A percentile compares a stretch with the other conserved stretches of the same genome.
Evolutionary conservation across 35 echinoderm and acorn worm species (phyloP).

Genomic region (Ophioderma brevispina): DNA sequence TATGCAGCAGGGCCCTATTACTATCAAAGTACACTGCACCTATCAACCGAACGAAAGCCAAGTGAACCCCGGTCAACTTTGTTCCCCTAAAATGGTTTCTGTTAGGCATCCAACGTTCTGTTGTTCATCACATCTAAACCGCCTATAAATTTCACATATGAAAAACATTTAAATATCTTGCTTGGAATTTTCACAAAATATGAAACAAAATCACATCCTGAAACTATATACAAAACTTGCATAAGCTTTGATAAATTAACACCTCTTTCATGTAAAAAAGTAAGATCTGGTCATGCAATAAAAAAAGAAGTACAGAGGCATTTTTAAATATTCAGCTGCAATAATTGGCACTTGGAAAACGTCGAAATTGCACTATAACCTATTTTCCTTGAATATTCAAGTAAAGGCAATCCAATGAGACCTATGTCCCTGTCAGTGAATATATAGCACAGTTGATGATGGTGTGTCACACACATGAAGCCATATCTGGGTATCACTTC

Average conservation of each 20-base stretch:
- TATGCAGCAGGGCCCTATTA: constrained; percentile 24
- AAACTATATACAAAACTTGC: background rate
- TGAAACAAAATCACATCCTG: background rate
- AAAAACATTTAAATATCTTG: background rate
- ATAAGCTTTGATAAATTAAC: background rate
- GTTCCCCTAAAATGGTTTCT: constrained; percentile 15
- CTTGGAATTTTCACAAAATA: background rate
- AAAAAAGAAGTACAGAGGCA: too few species aligned
- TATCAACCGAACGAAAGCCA: constrained; percentile 17
- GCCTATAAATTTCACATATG: background rate
- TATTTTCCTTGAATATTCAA: background rate
- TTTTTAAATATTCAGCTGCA: background rate
- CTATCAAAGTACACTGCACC: constrained; percentile 11
- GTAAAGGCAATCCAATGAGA: constrained; percentile 24
- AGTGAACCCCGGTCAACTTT: constrained; percentile 15
- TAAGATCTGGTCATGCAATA: background rate
- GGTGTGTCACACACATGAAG: constrained; percentile 36
- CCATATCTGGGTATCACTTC: constrained; percentile 65
- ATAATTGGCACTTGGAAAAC: background rate
- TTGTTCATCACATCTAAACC: background rate
- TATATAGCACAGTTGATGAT: constrained; percentile 30
- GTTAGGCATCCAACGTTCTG: background rate
- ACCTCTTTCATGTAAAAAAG: background rate
- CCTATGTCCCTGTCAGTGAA: constrained; percentile 57
- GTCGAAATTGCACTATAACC: background rate